Conservation (phyloP, 2,113 vertebrate species). For the Prochilodus magdalenae region DNA sequence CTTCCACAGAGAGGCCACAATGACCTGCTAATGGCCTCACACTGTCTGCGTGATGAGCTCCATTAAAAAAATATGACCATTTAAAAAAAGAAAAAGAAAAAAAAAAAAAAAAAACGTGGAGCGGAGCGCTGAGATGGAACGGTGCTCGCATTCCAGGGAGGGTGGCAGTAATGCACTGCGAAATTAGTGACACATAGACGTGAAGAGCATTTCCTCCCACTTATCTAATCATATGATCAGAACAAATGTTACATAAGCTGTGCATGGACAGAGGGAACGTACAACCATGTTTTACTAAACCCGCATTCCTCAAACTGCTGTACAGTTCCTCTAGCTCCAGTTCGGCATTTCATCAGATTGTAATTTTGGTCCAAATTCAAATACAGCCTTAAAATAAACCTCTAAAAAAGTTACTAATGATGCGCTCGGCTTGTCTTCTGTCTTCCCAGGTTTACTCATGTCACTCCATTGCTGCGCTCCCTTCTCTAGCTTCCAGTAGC, state of each 20-base stretch:
- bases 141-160: background rate
- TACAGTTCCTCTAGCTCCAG: too few species aligned
- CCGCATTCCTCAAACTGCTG: background rate
- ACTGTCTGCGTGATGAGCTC: background rate
- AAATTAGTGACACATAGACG: background rate
- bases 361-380: too few species aligned
- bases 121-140: slow-evolving; percentile 1
- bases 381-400: too few species aligned
- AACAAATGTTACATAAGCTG: background rate
- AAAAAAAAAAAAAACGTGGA: background rate
- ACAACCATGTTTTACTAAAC: background rate
- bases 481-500: too few species aligned
- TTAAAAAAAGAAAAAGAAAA: background rate
- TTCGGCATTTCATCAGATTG: too few species aligned
- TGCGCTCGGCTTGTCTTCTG: too few species aligned
- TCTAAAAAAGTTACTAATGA: too few species aligned
- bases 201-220: background rate
- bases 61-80: slow-evolving; percentile 5
- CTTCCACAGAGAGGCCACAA: background rate
- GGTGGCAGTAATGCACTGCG: background rate
- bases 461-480: too few species aligned
- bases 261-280: background rate
- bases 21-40: background rate
- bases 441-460: too few species aligned
- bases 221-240: background rate